Evolutionary conservation across 2,888 invertebrate species (phyloP), one percentile per base, ranked within the genome.

Genomic region (Hyposoter dolosus): DNA sequence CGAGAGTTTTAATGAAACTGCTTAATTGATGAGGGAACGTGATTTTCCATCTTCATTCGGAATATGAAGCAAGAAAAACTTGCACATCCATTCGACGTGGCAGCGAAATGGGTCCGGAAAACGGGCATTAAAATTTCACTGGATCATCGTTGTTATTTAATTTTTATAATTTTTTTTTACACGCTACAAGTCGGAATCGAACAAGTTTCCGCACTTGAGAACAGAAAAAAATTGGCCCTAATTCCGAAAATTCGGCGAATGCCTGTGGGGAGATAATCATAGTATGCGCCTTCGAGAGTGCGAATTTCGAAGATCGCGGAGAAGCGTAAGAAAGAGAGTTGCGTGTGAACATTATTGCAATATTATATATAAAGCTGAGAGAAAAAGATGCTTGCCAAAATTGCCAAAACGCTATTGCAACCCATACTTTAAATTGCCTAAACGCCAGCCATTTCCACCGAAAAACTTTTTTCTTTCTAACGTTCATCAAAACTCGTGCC

Each of bases 251-350:
- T 88, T 84, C 87, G 85, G 88, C 87, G 87, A 87, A 86, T 85
- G 82, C 88, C 87, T 87, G 81, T 78, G 83, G 87, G 84, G 85
- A 74, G 88, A 91, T 92, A 92, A 92, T 92, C 90, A 91, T 82
- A 68, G 68, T 87, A 90, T 87, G 40, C 71, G 80, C 47, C 90
- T 90, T 86, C 87, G 85, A 71, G 82, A 40, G 83, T 68, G 75
- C 82, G 68, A 82, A 68, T 75, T 75, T 82, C 43, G 71, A 74
- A 56, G 28, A 53, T 50, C 81, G n/a, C n/a, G 43, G 40, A 19
- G 10, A 50, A 56, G 68, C 28, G 43, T 15, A 35, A 40, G 17
- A 69, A 35, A 63, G 50, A 1, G 23, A 53, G 40, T 80, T 66
- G 65, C 50, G 65, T 74, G 68, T 53, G 56, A 69, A 68, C 23